Base-by-base conservation (phyloP, 2,888 invertebrate genomes). In the Athetis lepigone region DNA sequence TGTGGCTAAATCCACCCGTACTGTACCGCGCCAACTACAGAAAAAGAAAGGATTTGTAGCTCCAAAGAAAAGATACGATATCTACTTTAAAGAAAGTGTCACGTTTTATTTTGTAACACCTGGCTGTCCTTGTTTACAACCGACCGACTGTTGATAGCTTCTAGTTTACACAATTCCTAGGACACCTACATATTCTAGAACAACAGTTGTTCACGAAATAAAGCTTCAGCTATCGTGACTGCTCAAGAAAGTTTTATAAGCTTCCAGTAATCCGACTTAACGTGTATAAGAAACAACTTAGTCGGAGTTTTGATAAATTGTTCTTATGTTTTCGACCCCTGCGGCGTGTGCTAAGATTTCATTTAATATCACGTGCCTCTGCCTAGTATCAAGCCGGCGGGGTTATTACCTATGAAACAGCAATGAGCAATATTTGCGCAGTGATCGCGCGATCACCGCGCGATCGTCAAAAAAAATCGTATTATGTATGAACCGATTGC, bases 221-320 rank as follows among this genome's bases (percentile, higher is more conserved):
- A n/a, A n/a, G 49, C 19, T 19, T 55, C 27, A 21, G 43, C 6
- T 64, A 50, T 42, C 33, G 25, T 65, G 45, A 64, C 58, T 55
- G 45, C 19, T 46, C 18, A 58, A 55, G 25, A 65, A 70, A 71
- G 71, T 70, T 65, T 56, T 51, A 51, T 55, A 65, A 59, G 42
- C 37, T 43, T 40, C 46, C 29, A 46, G 58, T 70, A 55, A 65
- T 55, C 45, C 50, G 58, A 64, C 40, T 70, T 64, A 37, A 51
- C 29, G 37, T 39, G 70, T 69, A 55, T 69, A 55, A 50, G 55
- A 70, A 62, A 69, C 37, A 62, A 69, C 50, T 55, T 46, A 19
- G 37, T 29, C 25, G 33, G 27, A 69, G 39, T 62, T 70, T 70
- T 70, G 55, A 70, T 70, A 62, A 55, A 70, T 69, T 56, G 55